phyloP scores from a whole-genome alignment of 1,140 invertebrate species.

The Drosophila punjabiensis region DNA sequence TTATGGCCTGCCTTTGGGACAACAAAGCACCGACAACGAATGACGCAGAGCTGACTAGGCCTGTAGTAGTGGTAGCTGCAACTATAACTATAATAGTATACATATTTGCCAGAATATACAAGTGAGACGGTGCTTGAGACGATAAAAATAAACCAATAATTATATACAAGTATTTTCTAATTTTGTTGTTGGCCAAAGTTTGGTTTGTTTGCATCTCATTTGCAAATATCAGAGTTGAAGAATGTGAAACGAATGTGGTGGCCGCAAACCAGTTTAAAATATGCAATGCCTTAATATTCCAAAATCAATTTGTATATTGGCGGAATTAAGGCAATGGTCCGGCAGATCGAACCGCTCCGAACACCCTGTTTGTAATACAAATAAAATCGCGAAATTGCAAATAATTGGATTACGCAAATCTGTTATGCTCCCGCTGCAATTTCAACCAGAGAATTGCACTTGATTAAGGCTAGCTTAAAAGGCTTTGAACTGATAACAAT shows the following conservation, averaged over 20 bases:
- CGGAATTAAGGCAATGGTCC: slow-evolving; percentile 35
- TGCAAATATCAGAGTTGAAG: slow-evolving; percentile 75
- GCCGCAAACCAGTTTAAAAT: slow-evolving; percentile 60
- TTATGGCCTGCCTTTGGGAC: slow-evolving; percentile 42
- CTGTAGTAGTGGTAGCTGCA: slow-evolving; percentile 20
- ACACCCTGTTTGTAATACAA: slow-evolving; percentile 48
- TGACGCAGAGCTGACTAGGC: slow-evolving; percentile 38
- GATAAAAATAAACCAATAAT: background rate
- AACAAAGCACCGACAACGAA: slow-evolving; percentile 18
- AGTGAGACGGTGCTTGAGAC: background rate
- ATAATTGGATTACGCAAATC: slow-evolving; percentile 59
- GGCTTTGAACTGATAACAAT: slow-evolving; percentile 33
- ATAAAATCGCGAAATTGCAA: slow-evolving; percentile 22
- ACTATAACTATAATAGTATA: slow-evolving; percentile 8
- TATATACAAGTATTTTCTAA: background rate
- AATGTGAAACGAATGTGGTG: slow-evolving; percentile 49
- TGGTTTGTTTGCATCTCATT: slow-evolving; percentile 48
- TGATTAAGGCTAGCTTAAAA: slow-evolving; percentile 25
- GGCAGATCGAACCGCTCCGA: slow-evolving; percentile 3
- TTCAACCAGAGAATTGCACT: slow-evolving; percentile 57
- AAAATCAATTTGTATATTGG: slow-evolving; percentile 40
- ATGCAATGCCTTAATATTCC: slow-evolving; percentile 45
- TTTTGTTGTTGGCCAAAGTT: slow-evolving; percentile 21
- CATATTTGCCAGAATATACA: slow-evolving; percentile 1
- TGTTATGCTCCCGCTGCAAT: slow-evolving; percentile 48